These are phyloP conservation scores for Drosophila orosa DNA, from an alignment of 1,140 invertebrate species.

Conservation along the genomic window DNA sequence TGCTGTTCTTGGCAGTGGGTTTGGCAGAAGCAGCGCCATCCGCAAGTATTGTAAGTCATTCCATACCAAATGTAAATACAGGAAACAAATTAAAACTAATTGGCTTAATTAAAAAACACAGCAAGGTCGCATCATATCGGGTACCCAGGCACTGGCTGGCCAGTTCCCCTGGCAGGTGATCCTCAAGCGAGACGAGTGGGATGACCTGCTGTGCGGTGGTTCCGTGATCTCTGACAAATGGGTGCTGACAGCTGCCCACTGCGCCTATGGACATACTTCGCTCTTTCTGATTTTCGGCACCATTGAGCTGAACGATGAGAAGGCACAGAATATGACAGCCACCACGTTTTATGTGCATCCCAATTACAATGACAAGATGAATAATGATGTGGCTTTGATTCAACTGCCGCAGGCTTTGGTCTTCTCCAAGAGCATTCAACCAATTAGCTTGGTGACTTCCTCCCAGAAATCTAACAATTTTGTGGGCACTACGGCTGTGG, in stretches of 20 bases:
- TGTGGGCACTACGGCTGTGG: constrained; percentile 55
- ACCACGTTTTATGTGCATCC: constrained; percentile 84
- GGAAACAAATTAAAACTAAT: background rate
- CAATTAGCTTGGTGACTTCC: constrained; percentile 62
- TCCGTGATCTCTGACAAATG: constrained; percentile 85
- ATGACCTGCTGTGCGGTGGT: constrained; percentile 85
- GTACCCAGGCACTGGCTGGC: constrained; percentile 36
- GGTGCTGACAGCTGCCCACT: constrained; percentile 87
- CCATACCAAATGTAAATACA: background rate
- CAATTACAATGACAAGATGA: constrained; percentile 83
- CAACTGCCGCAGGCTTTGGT: constrained; percentile 84
- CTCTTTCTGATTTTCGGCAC: constrained; percentile 84
- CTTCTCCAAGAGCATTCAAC: constrained; percentile 69
- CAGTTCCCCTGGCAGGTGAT: constrained; percentile 83
- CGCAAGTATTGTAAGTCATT: constrained; percentile 30
- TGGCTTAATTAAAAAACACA: constrained; percentile 26
- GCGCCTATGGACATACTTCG: constrained; percentile 75
- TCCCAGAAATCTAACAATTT: constrained; percentile 45
- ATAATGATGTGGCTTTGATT: constrained; percentile 86
- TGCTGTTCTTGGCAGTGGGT: background rate
- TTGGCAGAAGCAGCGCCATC: background rate
- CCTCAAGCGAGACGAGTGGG: constrained; percentile 63
- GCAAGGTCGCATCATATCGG: constrained; percentile 70
- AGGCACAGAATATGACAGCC: constrained; percentile 72
- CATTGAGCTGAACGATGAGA: constrained; percentile 78